phyloP scores from a whole-genome alignment of 2,888 invertebrate genomes.

The Andrena chrysosceles region DNA sequence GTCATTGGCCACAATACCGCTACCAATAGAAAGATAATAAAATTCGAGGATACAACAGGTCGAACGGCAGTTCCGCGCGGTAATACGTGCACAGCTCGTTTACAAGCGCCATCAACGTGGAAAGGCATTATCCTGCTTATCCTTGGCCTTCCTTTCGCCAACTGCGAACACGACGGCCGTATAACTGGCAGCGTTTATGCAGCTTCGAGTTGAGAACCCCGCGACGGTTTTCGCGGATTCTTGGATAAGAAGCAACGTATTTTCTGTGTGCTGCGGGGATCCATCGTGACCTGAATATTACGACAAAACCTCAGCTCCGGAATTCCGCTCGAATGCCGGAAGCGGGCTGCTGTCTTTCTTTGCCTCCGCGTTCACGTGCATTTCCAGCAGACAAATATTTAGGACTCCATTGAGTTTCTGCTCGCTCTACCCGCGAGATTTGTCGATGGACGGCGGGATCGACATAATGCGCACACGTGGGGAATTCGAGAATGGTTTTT shows the following conservation, averaged over 20 bases:
- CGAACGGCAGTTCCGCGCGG: background rate
- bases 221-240: conserved; percentile 37
- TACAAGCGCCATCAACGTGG: background rate
- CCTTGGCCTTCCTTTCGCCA: conserved; percentile 20
- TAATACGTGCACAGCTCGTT: conserved; percentile 19
- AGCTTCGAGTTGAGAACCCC: conserved; percentile 38
- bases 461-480: background rate
- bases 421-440: background rate
- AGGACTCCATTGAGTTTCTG: conserved; percentile 27
- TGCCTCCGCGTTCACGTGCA: conserved; percentile 19
- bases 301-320: conserved; percentile 52
- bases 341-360: conserved; percentile 32
- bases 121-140: conserved; percentile 24
- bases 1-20: background rate
- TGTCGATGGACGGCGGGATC: background rate
- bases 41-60: background rate
- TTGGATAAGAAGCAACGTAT: conserved; percentile 57
- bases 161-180: conserved; percentile 30
- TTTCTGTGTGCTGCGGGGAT: conserved; percentile 38
- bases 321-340: conserved; percentile 60
- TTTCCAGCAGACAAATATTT: conserved; percentile 41
- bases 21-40: background rate
- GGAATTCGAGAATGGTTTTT: background rate
- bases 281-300: conserved; percentile 60
- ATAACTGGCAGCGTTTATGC: conserved; percentile 41